Base-by-base conservation (phyloP, 2,888 invertebrate genomes). In the Hesperia comma region DNA sequence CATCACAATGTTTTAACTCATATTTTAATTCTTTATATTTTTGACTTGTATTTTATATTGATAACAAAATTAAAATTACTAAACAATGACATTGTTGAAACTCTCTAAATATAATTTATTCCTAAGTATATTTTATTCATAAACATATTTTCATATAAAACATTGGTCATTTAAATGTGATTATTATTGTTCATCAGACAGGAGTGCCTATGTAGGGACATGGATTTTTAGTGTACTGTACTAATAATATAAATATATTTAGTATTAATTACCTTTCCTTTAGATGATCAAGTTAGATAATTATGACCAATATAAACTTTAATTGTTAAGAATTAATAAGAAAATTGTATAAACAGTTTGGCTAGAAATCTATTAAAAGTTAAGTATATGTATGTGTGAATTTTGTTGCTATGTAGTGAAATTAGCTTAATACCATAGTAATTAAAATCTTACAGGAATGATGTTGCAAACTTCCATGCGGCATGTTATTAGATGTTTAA, bases 291-390 rank as follows among this genome's bases (percentile, higher is more conserved):
- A 73, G 75, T 74, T 69, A 71, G 70, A 80, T 82, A 78, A 77
- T 78, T 78, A 79, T 77, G 87, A 87, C 85, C 86, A 87, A 87
- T 81, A 78, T 77, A 70, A 81, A 81, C 83, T 84, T 86, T 82
- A 82, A 77, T 75, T 75, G 73, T 70, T 81, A 83, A 81, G 81
- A 74, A 75, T 80, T 77, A 82, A 75, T 73, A 74, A 67, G 69
- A 70, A 64, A 67, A 69, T 63, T 58, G 32, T 46, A 21, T 12
- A 58, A 26, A 32, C 46, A 46, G 43, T 17, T 40, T 46, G 46
- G 46, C 58, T 58, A 41, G 57, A 26, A n/a, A 41, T 51, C 21
- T 17, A 46, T 46, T 46, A 2, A 46, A 15, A 46, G 17, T 46
- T 46, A 46, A 46, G 46, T 17, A 46, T 46, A 37, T 10, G 7